A percentile compares a stretch with the other conserved stretches of the same genome.
These are phyloP conservation scores for Morpho achilles DNA, from an alignment of 2,888 invertebrate genomes.

Conservation along the genomic window DNA sequence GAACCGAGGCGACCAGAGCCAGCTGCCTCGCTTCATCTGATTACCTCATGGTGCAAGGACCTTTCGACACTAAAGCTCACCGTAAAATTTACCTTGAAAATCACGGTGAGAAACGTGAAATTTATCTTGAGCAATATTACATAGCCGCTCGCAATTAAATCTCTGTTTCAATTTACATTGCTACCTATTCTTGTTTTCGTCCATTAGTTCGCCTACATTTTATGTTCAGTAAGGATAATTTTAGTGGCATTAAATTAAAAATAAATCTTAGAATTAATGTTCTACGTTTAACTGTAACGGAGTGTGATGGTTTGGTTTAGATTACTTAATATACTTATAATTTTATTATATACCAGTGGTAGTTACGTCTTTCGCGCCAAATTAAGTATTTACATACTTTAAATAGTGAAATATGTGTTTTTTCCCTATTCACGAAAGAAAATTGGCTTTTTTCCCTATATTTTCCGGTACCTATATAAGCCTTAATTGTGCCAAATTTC, in stretches of 20 bases:
- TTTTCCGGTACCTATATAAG: no score
- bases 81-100: constrained; percentile 72
- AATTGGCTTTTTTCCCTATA: no score
- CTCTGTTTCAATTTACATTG: not conserved
- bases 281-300: no score
- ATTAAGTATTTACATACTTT: no score
- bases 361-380: no score
- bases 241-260: not conserved
- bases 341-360: no score
- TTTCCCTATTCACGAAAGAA: no score
- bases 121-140: constrained; percentile 42
- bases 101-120: constrained; percentile 51
- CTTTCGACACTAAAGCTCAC: constrained; percentile 68
- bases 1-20: constrained; percentile 47
- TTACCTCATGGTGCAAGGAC: constrained; percentile 76
- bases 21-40: constrained; percentile 66
- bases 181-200: not conserved
- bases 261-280: no score
- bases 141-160: constrained; percentile 14
- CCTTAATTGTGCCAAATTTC: no score
- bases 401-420: no score
- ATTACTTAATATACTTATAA: no score
- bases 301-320: no score
- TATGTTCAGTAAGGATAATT: not conserved
- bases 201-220: not conserved